These are phyloP conservation scores for Mycetomoellerius zeteki DNA, from an alignment of 1,140 invertebrate genomes.

Conservation along the genomic window DNA sequence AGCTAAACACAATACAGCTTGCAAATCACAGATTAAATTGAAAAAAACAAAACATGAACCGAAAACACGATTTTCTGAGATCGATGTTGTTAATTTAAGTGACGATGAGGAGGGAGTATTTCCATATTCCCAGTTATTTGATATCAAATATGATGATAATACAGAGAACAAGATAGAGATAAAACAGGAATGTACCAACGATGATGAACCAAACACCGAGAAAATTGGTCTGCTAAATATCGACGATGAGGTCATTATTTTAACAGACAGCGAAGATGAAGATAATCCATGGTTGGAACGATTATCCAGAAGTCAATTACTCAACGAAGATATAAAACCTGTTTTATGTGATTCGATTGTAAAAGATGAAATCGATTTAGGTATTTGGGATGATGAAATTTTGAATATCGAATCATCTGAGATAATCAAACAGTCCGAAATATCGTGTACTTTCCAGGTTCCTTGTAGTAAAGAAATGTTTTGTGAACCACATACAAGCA, in stretches of 20 bases:
- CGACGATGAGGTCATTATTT: slow-evolving; percentile 70
- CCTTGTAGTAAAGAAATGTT: neutral
- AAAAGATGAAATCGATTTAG: slow-evolving; percentile 22
- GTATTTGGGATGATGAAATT: slow-evolving; percentile 18
- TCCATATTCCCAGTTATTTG: slow-evolving; percentile 78
- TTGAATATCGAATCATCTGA: too few species aligned
- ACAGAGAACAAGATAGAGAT: slow-evolving; percentile 49
- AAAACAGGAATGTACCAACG: slow-evolving; percentile 54
- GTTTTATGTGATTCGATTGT: neutral
- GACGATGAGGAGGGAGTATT: slow-evolving; percentile 77
- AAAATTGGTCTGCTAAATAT: slow-evolving; percentile 60
- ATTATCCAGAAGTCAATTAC: slow-evolving; percentile 70
- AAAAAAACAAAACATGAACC: slow-evolving; percentile 55
- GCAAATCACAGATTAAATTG: slow-evolving; percentile 64
- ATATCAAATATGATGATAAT: slow-evolving; percentile 53
- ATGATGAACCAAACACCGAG: slow-evolving; percentile 47
- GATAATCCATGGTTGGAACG: slow-evolving; percentile 66
- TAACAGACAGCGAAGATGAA: slow-evolving; percentile 78
- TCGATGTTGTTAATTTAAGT: slow-evolving; percentile 75
- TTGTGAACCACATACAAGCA: neutral
- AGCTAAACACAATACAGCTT: neutral
- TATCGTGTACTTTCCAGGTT: neutral
- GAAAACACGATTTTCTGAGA: slow-evolving; percentile 67
- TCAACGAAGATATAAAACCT: slow-evolving; percentile 62
- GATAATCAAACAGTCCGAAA: too few species aligned